These are phyloP conservation scores for Heliconius eleuchia DNA, from an alignment of 1,140 invertebrate genomes.

Conservation along the genomic window DNA sequence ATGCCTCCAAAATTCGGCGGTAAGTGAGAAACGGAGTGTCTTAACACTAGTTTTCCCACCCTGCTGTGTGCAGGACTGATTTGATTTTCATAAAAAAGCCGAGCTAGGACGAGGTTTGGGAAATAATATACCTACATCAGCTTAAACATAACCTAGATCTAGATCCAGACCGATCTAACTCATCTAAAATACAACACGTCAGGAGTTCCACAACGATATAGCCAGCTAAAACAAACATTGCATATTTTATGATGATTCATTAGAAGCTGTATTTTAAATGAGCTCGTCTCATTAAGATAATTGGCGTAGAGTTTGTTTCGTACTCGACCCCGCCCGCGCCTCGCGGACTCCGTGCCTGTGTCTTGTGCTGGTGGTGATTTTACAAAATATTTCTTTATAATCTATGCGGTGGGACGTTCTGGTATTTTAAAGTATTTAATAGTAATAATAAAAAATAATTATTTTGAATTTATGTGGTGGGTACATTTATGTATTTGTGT, in stretches of 20 bases:
- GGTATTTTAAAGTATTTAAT: too few relatives aligned
- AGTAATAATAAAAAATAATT: too few relatives aligned
- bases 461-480: too few relatives aligned
- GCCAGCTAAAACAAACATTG: not conserved
- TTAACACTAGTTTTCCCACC: too few relatives aligned
- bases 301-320: constrained; percentile 4
- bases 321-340: not conserved
- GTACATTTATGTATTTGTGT: too few relatives aligned
- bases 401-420: not conserved
- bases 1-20: too few relatives aligned
- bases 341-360: not conserved
- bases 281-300: constrained; percentile 10
- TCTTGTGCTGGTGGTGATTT: not conserved
- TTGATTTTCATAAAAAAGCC: too few relatives aligned
- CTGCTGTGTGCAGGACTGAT: too few relatives aligned
- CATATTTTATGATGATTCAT: constrained; percentile 12
- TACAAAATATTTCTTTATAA: not conserved
- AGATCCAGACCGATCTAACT: not conserved
- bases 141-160: not conserved
- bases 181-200: not conserved
- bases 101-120: too few relatives aligned
- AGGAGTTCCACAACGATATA: not conserved
- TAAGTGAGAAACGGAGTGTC: too few relatives aligned
- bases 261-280: constrained; percentile 14
- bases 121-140: too few relatives aligned